phyloP scores from a whole-genome alignment of 2,797 vertebrate species.

The Pantherophis vulpinus region DNA sequence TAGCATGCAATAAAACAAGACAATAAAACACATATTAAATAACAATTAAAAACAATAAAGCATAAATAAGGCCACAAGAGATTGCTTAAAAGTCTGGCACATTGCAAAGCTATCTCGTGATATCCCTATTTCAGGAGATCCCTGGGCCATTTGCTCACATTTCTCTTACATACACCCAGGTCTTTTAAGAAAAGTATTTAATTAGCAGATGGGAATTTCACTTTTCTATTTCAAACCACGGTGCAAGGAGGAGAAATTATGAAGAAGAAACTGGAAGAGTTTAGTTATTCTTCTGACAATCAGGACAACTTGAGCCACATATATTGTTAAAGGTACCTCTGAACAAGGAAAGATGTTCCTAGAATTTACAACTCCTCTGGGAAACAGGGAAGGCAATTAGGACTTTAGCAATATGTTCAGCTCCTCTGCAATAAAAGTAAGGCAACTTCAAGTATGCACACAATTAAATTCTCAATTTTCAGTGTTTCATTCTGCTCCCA shows the following conservation, averaged over 20 bases:
- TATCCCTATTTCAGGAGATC: neutral
- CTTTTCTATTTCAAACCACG: neutral
- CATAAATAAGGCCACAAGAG: neutral
- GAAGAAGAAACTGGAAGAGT: neutral
- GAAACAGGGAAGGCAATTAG: neutral
- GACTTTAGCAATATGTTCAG: neutral
- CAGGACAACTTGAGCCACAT: neutral
- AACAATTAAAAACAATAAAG: neutral
- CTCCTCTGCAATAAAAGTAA: neutral
- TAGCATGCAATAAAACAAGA: neutral
- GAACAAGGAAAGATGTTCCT: neutral
- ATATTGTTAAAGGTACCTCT: neutral
- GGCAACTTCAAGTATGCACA: neutral
- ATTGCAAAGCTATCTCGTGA: neutral
- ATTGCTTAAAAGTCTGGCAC: neutral
- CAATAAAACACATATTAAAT: neutral
- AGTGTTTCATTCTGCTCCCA: conserved; percentile 40
- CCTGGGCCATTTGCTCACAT: neutral
- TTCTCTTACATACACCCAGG: neutral
- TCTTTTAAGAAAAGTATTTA: neutral
- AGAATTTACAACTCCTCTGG: neutral
- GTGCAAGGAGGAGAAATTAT: neutral
- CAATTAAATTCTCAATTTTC: neutral
- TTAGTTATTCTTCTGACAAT: neutral
- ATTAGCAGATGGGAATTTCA: neutral